These are phyloP conservation scores for Megalopta genalis DNA, from an alignment of 1,140 invertebrate species.

Conservation along the genomic window DNA sequence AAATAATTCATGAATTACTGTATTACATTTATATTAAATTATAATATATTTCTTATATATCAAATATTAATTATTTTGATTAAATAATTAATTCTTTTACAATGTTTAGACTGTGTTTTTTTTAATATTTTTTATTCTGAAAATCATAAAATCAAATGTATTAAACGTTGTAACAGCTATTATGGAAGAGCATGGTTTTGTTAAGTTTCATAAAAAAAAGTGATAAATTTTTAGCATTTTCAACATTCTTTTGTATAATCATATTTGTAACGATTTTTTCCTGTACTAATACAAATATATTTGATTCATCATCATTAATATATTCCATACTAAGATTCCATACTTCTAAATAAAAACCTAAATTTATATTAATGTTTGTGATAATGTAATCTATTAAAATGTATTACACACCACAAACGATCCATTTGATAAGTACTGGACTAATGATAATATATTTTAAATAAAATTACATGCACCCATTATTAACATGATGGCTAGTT, in stretches of 20 bases:
- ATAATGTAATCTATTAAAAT: neutral
- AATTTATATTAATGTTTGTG: too few relatives aligned
- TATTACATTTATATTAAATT: too few relatives aligned
- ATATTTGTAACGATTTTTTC: neutral
- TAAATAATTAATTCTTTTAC: neutral
- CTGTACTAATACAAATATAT: neutral
- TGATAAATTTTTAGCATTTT: neutral
- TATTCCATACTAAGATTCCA: neutral
- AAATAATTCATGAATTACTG: neutral
- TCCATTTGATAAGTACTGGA: neutral
- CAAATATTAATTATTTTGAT: neutral
- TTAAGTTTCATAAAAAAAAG: neutral
- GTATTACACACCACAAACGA: neutral
- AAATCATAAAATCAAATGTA: too few relatives aligned
- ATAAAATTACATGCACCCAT: conserved; percentile 4
- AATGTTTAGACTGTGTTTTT: too few relatives aligned
- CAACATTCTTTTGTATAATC: neutral
- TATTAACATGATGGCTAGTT: neutral
- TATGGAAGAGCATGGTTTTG: neutral
- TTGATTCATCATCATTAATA: neutral
- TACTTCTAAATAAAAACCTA: neutral
- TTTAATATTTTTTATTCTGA: neutral
- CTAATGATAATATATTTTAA: neutral
- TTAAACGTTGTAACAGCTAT: neutral
- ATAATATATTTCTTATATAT: neutral